Evolutionary conservation across 2,113 vertebrate genomes (phyloP).

Genomic region (Triplophysa dalaica): DNA sequence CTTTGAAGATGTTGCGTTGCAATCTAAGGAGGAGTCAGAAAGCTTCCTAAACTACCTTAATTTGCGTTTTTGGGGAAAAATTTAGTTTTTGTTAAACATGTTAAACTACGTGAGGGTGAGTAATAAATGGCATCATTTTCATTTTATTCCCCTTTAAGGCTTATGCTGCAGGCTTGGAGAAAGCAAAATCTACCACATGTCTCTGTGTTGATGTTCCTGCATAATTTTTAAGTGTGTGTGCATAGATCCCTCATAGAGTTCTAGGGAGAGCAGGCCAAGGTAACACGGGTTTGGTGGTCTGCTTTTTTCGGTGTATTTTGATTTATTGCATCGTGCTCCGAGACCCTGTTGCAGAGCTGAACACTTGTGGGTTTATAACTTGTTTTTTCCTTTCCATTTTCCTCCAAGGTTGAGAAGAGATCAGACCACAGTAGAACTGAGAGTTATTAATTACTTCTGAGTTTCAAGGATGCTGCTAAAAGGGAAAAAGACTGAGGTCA

Average conservation of each 20-base stretch:
- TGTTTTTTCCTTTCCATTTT: slow-evolving; percentile 23
- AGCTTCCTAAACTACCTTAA: no score
- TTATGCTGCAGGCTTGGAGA: no score
- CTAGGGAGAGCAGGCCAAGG: neutral
- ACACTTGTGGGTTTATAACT: slow-evolving; percentile 11
- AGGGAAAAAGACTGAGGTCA: slow-evolving; percentile 17
- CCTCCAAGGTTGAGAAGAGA: slow-evolving; percentile 27
- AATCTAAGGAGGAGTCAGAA: no score
- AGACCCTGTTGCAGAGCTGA: slow-evolving; percentile 10
- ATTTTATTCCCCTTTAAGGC: no score
- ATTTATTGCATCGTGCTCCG: slow-evolving; percentile 19
- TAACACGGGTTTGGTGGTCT: neutral
- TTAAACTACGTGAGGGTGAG: no score
- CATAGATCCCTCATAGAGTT: neutral
- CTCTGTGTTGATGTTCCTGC: no score
- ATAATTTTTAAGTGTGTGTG: neutral
- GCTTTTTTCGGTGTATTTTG: slow-evolving; percentile 18
- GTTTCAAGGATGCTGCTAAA: slow-evolving; percentile 48
- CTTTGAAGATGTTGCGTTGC: no score
- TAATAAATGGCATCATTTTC: no score
- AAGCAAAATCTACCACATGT: no score
- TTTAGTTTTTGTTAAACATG: no score
- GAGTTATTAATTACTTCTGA: slow-evolving; percentile 39
- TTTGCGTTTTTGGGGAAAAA: no score
- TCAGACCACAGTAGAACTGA: slow-evolving; percentile 16